These are phyloP conservation scores for Anguilla rostrata DNA, from an alignment of 2,113 vertebrate genomes.

Conservation along the genomic window DNA sequence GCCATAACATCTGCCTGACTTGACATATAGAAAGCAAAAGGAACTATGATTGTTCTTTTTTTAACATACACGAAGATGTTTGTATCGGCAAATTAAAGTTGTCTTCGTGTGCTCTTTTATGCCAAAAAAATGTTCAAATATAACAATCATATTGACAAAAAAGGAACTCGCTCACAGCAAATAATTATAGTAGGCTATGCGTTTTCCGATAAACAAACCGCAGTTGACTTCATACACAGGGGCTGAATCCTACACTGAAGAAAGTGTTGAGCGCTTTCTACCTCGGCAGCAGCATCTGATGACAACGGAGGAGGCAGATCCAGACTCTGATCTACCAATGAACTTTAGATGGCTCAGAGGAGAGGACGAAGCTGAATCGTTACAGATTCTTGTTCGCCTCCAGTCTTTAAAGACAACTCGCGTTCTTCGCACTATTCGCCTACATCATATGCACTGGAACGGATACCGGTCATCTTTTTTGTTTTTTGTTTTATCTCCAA, in stretches of 20 bases:
- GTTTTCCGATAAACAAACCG: no score
- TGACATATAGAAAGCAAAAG: background rate
- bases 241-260: background rate
- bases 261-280: background rate
- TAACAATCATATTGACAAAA: no score
- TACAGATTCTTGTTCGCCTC: background rate
- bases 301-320: slow-evolving; percentile 12
- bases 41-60: background rate
- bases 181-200: background rate
- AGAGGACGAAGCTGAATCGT: background rate
- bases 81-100: no score
- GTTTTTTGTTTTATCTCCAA: background rate
- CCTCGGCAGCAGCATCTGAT: background rate
- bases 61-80: no score
- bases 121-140: no score
- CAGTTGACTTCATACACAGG: background rate
- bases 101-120: no score
- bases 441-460: background rate
- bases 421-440: background rate
- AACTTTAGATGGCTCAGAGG: background rate
- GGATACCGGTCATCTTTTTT: background rate
- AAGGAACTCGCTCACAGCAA: no score
- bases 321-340: background rate
- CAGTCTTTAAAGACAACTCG: slow-evolving; percentile 1
- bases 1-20: background rate